Conservation (phyloP, 1,140 invertebrate genomes). For the Anoplophora glabripennis region DNA sequence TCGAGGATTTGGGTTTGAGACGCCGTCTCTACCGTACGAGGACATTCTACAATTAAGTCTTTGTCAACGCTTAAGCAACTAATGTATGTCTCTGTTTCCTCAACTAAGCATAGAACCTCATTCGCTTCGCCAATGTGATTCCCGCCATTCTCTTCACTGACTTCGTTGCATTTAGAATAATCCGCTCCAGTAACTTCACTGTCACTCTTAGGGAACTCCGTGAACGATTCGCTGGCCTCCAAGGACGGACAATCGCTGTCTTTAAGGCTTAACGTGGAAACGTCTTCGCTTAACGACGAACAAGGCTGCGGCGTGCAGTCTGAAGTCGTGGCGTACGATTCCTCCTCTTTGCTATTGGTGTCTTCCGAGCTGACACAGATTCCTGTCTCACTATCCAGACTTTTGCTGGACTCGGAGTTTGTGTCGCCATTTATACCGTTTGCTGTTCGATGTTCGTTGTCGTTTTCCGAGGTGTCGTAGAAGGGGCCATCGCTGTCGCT, state of each 20-base stretch:
- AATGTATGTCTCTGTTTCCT: conserved; percentile 3
- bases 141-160: conserved; percentile 5
- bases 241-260: conserved; percentile 9
- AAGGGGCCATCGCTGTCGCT: conserved; percentile 54
- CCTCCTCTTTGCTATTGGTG: conserved; percentile 8
- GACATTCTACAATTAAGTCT: conserved; percentile 16
- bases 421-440: conserved; percentile 10
- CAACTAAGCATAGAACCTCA: background rate
- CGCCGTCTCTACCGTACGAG: background rate
- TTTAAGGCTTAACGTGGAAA: conserved; percentile 22
- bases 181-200: background rate
- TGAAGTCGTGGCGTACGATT: conserved; percentile 19
- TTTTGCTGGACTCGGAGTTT: conserved; percentile 19
- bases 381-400: conserved; percentile 20
- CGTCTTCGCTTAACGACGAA: conserved; percentile 21
- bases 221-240: conserved; percentile 11
- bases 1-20: background rate
- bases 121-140: conserved; percentile 7
- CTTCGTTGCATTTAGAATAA: conserved; percentile 3
- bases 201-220: conserved; percentile 1
- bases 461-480: conserved; percentile 53
- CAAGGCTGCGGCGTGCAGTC: conserved; percentile 25
- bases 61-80: conserved; percentile 16
- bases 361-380: conserved; percentile 15
- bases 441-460: conserved; percentile 7